A percentile compares a stretch with the other conserved stretches of the same genome.
Conservation (phyloP, 2,797 vertebrate species). For the Australoheros facetus region DNA sequence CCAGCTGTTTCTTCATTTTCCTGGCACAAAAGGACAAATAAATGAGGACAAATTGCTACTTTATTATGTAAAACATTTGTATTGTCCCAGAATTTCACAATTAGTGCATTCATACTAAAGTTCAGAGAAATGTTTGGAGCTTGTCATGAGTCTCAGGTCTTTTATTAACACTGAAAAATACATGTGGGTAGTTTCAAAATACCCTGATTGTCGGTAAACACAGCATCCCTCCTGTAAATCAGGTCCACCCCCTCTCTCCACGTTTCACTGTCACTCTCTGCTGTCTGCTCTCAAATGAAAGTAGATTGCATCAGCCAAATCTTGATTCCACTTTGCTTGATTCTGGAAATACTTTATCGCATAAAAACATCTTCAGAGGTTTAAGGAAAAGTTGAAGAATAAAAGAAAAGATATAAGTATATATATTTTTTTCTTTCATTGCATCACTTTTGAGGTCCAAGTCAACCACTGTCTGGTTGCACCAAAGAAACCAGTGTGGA, state of each 20-base stretch:
- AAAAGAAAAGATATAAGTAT: no score
- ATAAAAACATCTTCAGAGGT: background rate
- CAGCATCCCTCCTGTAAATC: background rate
- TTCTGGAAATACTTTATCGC: background rate
- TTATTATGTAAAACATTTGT: background rate
- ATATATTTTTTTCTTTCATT: background rate
- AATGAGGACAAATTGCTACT: background rate
- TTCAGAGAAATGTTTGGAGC: background rate
- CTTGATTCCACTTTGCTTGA: background rate
- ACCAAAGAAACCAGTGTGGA: slow-evolving; percentile 22
- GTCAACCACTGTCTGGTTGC: background rate
- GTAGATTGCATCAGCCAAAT: background rate
- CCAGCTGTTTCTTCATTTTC: background rate
- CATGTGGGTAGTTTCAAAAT: background rate
- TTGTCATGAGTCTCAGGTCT: background rate
- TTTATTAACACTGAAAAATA: background rate
- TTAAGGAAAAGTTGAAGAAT: background rate
- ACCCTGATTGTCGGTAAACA: background rate
- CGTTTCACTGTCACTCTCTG: background rate
- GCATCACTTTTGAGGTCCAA: background rate
- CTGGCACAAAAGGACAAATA: background rate
- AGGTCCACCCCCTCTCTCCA: background rate
- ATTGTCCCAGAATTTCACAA: background rate
- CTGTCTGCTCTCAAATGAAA: background rate
- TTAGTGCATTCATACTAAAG: background rate